Evolutionary conservation across 2,888 invertebrate genomes (phyloP).

Genomic region (Ennomos fuscantarius): DNA sequence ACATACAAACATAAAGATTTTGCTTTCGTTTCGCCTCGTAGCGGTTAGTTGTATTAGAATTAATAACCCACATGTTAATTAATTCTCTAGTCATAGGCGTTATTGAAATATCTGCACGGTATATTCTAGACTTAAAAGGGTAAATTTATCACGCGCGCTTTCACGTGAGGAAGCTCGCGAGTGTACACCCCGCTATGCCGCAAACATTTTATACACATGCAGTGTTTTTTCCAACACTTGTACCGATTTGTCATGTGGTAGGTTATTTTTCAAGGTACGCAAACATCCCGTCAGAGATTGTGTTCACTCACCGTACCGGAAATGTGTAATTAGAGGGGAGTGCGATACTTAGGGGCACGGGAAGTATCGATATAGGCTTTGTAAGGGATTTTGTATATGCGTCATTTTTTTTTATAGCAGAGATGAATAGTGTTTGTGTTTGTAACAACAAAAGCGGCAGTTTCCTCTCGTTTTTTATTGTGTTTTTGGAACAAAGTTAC

Average conservation of each 20-base stretch:
- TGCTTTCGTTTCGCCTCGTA: no score
- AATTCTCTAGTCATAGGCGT: no score
- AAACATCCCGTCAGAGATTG: constrained; percentile 32
- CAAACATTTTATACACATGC: constrained; percentile 10
- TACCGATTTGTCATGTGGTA: constrained; percentile 28
- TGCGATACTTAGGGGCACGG: constrained; percentile 11
- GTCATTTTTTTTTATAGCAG: neutral
- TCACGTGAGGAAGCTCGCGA: constrained; percentile 12
- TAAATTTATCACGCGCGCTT: neutral
- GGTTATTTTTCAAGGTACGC: constrained; percentile 32
- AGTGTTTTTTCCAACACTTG: constrained; percentile 31
- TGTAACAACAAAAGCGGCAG: no score
- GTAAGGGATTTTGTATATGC: neutral
- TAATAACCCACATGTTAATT: no score
- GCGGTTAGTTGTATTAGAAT: no score
- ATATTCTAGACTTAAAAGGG: no score
- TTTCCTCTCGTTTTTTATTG: no score
- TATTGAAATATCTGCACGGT: no score
- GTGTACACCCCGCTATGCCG: neutral
- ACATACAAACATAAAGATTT: no score
- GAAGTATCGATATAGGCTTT: constrained; percentile 18
- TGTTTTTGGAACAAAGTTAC: no score
- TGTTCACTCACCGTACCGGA: constrained; percentile 27
- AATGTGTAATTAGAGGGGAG: constrained; percentile 30
- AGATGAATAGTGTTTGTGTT: no score